Percentiles rank a stretch among this genome's conserved stretches.
phyloP scores from a whole-genome alignment of 2,888 invertebrate species.

The Prosapia bicincta region DNA sequence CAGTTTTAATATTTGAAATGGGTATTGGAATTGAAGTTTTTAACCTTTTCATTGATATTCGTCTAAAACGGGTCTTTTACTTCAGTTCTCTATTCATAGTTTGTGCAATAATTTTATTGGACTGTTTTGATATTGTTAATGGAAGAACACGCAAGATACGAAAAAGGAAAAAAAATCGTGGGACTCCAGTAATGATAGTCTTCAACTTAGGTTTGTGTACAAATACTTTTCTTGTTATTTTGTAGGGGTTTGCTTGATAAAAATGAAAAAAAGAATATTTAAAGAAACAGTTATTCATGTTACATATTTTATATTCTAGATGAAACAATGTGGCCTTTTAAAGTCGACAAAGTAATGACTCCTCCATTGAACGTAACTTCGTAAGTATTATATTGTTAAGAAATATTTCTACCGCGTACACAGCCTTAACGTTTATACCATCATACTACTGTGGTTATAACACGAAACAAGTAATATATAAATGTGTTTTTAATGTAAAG shows the following conservation, averaged over 20 bases:
- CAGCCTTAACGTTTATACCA: too few species aligned
- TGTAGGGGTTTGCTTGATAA: too few species aligned
- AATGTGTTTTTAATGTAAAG: too few species aligned
- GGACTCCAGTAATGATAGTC: background rate
- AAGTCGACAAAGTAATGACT: constrained; percentile 17
- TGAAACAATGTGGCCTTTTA: constrained; percentile 17
- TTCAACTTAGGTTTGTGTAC: background rate
- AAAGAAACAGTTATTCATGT: too few species aligned
- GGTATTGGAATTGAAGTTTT: background rate
- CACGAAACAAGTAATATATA: too few species aligned
- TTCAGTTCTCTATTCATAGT: background rate
- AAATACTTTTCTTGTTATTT: too few species aligned
- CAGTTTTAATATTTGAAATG: too few species aligned
- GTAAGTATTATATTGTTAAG: too few species aligned
- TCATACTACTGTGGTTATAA: too few species aligned
- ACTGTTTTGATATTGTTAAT: background rate
- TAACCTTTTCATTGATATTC: background rate
- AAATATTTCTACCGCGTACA: too few species aligned
- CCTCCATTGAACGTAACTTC: constrained; percentile 8
- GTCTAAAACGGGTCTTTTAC: background rate
- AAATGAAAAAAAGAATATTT: too few species aligned
- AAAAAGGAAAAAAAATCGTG: background rate
- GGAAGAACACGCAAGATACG: background rate
- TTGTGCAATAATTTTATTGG: background rate
- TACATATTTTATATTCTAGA: too few species aligned